Evolutionary conservation across 2,888 invertebrate genomes (phyloP).

Genomic region (Drosophila fungiperda): DNA sequence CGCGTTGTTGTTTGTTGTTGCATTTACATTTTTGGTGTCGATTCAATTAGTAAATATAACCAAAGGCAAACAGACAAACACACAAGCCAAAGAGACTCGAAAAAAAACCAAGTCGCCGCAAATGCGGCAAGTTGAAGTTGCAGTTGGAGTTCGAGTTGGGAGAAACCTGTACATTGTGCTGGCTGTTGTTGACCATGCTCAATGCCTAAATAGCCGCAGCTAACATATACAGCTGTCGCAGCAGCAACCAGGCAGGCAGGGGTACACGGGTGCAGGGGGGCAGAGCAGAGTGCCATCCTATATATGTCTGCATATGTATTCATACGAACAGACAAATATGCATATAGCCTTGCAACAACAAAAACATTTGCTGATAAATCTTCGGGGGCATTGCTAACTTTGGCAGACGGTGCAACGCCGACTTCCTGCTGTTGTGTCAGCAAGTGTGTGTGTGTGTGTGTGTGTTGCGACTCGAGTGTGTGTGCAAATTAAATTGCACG

Average conservation of each 20-base stretch:
- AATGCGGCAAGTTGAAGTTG: conserved; percentile 44
- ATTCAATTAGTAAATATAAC: conserved; percentile 85
- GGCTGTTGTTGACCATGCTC: conserved; percentile 66
- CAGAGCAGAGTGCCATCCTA: conserved; percentile 41
- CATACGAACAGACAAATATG: conserved; percentile 5
- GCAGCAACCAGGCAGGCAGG: background rate
- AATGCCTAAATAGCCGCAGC: conserved; percentile 68
- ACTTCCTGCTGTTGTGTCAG: conserved; percentile 62
- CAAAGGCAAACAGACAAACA: conserved; percentile 80
- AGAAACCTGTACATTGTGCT: conserved; percentile 75
- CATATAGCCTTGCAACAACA: conserved; percentile 16
- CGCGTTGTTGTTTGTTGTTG: conserved; percentile 78
- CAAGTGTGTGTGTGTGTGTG: conserved; percentile 10
- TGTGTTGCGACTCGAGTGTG: conserved; percentile 46
- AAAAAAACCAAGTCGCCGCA: conserved; percentile 42
- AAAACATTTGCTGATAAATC: conserved; percentile 66
- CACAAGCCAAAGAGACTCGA: conserved; percentile 36
- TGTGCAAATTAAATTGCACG: conserved; percentile 80
- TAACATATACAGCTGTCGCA: conserved; percentile 29
- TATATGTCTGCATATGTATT: conserved; percentile 6
- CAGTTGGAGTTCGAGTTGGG: conserved; percentile 19
- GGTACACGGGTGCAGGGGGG: background rate
- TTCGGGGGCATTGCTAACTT: conserved; percentile 44
- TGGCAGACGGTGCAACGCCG: conserved; percentile 41
- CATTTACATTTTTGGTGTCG: conserved; percentile 84